phyloP scores from a whole-genome alignment of 2,888 invertebrate species.

The Philopedon plagiatum region DNA sequence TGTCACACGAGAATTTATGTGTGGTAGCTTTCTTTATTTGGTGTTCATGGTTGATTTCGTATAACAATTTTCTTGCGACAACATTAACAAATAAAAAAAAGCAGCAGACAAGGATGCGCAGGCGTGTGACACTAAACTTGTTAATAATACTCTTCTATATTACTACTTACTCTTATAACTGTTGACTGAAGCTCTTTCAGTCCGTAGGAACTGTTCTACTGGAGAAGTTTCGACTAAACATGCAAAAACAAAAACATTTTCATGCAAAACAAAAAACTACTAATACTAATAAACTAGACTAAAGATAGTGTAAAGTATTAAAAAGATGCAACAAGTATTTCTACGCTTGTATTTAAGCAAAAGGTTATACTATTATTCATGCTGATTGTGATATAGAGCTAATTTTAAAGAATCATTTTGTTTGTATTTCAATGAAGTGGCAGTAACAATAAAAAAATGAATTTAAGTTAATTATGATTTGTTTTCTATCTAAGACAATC shows the following conservation, averaged over 20 bases:
- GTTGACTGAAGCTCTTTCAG: constrained; percentile 60
- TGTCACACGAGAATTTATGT: too few relatives aligned
- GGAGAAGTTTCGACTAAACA: constrained; percentile 59
- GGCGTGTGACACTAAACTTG: neutral
- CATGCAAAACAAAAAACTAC: constrained; percentile 51
- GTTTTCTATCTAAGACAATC: too few relatives aligned
- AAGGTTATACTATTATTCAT: neutral
- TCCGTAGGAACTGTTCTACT: constrained; percentile 60
- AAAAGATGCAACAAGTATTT: neutral
- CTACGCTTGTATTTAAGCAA: neutral
- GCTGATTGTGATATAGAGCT: too few relatives aligned
- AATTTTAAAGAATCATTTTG: too few relatives aligned
- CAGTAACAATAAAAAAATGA: too few relatives aligned
- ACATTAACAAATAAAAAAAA: too few relatives aligned
- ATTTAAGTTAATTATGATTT: too few relatives aligned
- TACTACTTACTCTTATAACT: constrained; percentile 60
- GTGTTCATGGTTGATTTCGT: too few relatives aligned
- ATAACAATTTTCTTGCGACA: too few relatives aligned
- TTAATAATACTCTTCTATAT: neutral
- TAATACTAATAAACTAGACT: constrained; percentile 16
- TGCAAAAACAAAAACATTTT: constrained; percentile 57
- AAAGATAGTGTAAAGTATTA: neutral
- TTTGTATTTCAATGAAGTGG: too few relatives aligned
- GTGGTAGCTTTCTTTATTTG: too few relatives aligned
- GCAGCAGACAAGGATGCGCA: too few relatives aligned